Base-by-base conservation (phyloP, 2,797 vertebrate species). In the Calcarius lapponicus region DNA sequence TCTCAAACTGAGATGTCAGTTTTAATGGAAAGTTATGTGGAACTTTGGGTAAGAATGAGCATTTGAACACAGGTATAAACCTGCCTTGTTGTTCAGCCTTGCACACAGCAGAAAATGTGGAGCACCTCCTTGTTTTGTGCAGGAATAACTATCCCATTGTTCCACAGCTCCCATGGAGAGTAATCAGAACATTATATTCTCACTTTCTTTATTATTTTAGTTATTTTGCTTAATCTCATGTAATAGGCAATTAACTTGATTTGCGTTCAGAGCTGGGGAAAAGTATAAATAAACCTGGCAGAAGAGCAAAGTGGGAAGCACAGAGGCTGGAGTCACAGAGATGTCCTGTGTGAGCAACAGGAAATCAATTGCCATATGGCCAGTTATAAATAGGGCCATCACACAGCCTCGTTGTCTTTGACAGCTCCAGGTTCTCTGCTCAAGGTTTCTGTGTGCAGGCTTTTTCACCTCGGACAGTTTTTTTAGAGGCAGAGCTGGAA, bases 261-360 rank as follows among this genome's bases (percentile, higher is more conserved):
- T 94, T 94, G 80, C 64, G 60, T 93, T 95, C 32, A 71, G 95
- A 95, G 80, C 74, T 67, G 65, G 38, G 21, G 48, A 76, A 76
- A 93, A 85, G 61, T 93, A 96, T 89, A 96, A 96, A 96, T 96
- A 96, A 96, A 92, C 73, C 74, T 97, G 96, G 94, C 91, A 92
- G 65, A 92, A 80, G 74, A 88, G 50, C 0, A 5, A 84, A 74
- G 48, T 84, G 60, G 84, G 71, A 93, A 88, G 66, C 14, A 11
- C 38, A 81, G 90, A 78, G 74, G 57, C 75, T 82, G 75, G 67
- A 96, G 61, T 64, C 74, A 86, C 3, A 1, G 80, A 91, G 82
- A 69, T 8, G 70, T 83, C 71, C 86, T 82, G 51, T 79, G 94
- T 94, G 90, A 94, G 76, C 94, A 93, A 92, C 83, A 84, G 96